Evolutionary conservation across 1,140 invertebrate genomes (phyloP), one percentile per base, ranked within the genome.

Genomic region (Pissodes strobi): DNA sequence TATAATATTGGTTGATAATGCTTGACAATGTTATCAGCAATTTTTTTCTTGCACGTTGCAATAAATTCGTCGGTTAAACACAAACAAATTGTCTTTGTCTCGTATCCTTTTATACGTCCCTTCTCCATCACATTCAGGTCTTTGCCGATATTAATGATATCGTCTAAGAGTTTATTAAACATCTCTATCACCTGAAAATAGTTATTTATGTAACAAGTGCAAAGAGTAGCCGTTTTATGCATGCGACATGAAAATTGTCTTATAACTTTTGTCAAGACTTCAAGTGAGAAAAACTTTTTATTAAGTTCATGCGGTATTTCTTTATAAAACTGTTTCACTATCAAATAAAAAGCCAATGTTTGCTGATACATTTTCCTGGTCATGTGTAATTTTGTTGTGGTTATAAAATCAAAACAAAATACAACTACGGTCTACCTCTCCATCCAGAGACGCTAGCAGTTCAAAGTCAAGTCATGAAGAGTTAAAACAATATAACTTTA

Each of bases 21-120:
- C 34, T 48, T 39, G 6, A 22, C 49, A 10, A 74, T 69, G 49
- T 74, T 70, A 0, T 23, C 13, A 9, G 17, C 23, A 49, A 72
- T 69, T 8, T 61, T 22, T 25, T 48, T 25, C 17, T 71, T 64
- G 22, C 63, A 62, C 5, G 66, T 51, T 8, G 46, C 17, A 9
- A 74, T 57, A 53, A 74, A 74, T 21, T 74, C 69, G 8, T 71
- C 18, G 0, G 72, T 74, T 48, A 74, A 22, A 56, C 64, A 70
- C 1, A 72, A 43, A 18, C 41, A 46, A 6, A 72, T 67, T 22
- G 37, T 58, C 64, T 66, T 69, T 5, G 56, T 59, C 15, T 65
- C 49, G 17, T 43, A 66, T 9, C 64, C 65, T 46, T 68, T 69
- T 15, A 51, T 78, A 73, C 51, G 45, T 17, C 64, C 59, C 41